Base-by-base conservation (phyloP, 2,888 invertebrate species). In the Drosophila meridiana region DNA sequence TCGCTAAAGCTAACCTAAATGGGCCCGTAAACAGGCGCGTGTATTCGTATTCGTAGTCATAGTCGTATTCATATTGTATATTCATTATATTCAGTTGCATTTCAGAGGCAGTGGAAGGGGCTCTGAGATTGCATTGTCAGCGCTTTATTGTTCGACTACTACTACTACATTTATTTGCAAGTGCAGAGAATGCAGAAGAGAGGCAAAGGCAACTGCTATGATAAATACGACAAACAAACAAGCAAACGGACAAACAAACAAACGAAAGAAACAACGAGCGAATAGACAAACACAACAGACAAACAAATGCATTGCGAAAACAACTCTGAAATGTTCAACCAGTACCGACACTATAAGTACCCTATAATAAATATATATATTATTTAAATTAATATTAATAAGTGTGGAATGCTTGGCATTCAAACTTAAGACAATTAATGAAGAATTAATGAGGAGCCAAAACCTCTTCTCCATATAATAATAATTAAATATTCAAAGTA, bases 91-190 rank as follows among this genome's bases (percentile, higher is more conserved):
- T 76, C 75, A 76, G 75, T 65, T 73, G 71, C 76, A 80, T 81
- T 77, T 71, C 53, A 63, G 60, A 73, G 66, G 68, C 76, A 80
- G 62, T 32, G 56, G 42, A 32, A 45, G 56, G 60, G 68, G 53
- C 45, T 56, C 62, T 66, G 65, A 80, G 77, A 76, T 72, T 66
- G 79, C 87, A 89, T 85, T 85, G 85, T 85, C 87, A 85, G 85
- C 85, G 72, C 59, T 59, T 77, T 72, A 83, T 85, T 85, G 85
- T 85, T 78, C 84, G 87, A 88, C 86, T 86, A 90, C 89, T 87
- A n/a, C n/a, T n/a, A n/a, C n/a, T n/a, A 87, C 90, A 87, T 87
- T 87, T 85, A 85, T 89, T 85, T 85, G 85, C 84, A 87, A 89
- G 85, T 85, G 87, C 84, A 80, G 81, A 84, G 88, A 83, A 80